These are phyloP conservation scores for Pterocles gutturalis DNA, from an alignment of 2,113 vertebrate species.

Conservation along the genomic window DNA sequence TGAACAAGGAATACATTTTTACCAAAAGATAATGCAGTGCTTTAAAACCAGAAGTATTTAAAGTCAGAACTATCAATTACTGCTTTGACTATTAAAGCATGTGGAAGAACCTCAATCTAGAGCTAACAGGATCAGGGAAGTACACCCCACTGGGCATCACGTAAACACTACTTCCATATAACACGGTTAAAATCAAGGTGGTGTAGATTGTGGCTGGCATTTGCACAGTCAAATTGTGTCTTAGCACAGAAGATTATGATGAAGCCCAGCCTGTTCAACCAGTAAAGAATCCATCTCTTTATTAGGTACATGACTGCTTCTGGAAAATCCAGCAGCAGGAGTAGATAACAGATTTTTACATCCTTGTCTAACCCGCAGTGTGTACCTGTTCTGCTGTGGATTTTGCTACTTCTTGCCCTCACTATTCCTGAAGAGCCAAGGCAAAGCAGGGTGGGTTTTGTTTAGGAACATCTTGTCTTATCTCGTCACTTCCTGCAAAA, in stretches of 20 bases:
- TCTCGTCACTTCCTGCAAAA: neutral
- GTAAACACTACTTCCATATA: neutral
- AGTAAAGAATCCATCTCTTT: neutral
- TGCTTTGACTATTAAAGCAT: neutral
- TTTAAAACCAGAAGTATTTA: neutral
- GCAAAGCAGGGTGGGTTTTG: conserved; percentile 2
- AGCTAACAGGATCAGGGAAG: neutral
- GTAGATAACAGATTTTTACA: neutral
- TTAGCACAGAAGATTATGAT: neutral
- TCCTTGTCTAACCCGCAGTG: neutral
- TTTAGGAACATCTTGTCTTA: neutral
- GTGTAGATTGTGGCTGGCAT: neutral
- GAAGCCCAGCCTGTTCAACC: neutral
- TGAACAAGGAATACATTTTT: neutral
- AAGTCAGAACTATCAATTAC: neutral
- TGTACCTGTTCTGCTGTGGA: neutral
- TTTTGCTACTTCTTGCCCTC: neutral
- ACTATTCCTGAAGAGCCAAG: neutral
- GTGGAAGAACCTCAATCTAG: neutral
- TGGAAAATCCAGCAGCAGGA: neutral
- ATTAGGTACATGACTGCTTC: neutral
- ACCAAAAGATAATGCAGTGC: neutral
- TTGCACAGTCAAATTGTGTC: neutral
- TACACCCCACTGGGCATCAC: neutral
- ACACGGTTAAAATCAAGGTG: neutral